Evolutionary conservation across 2,888 invertebrate genomes (phyloP).

Genomic region (Endotricha flammealis): DNA sequence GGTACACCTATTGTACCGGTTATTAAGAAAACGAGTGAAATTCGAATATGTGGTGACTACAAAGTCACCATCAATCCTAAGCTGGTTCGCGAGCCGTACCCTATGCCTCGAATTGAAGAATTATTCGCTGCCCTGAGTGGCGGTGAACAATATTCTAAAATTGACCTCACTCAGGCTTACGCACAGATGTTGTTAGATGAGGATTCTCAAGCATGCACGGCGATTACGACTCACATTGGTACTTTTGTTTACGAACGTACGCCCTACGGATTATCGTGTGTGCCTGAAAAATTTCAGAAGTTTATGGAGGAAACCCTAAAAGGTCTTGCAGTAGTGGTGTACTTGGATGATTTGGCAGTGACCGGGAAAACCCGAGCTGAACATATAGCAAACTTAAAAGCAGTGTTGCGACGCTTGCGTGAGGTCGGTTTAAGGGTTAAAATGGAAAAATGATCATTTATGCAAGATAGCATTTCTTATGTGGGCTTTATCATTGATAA

Average conservation of each 20-base stretch:
- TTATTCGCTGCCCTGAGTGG: constrained; percentile 23
- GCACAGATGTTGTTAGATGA: constrained; percentile 19
- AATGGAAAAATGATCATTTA: constrained; percentile 22
- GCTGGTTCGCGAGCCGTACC: constrained; percentile 19
- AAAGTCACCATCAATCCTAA: constrained; percentile 23
- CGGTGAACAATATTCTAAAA: constrained; percentile 24
- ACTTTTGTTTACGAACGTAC: constrained; percentile 22
- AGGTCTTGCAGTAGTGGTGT: too few species aligned
- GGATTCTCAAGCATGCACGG: constrained; percentile 18
- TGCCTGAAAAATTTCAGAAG: constrained; percentile 11
- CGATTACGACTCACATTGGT: constrained; percentile 22
- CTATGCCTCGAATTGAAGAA: constrained; percentile 22
- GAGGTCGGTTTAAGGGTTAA: constrained; percentile 18
- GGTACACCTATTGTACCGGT: too few species aligned
- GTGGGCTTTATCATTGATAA: constrained; percentile 22
- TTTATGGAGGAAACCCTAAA: too few species aligned
- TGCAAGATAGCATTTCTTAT: constrained; percentile 20
- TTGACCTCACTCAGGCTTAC: constrained; percentile 24
- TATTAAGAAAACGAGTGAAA: too few species aligned
- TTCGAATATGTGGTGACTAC: too few species aligned
- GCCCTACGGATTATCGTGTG: constrained; percentile 20
- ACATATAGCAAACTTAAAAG: background rate
- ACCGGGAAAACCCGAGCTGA: too few species aligned
- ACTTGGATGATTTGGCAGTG: too few species aligned
- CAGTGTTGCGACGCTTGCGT: constrained; percentile 7